phyloP scores from a whole-genome alignment of 2,113 vertebrate species.

The Psittacula cyanocephala region DNA sequence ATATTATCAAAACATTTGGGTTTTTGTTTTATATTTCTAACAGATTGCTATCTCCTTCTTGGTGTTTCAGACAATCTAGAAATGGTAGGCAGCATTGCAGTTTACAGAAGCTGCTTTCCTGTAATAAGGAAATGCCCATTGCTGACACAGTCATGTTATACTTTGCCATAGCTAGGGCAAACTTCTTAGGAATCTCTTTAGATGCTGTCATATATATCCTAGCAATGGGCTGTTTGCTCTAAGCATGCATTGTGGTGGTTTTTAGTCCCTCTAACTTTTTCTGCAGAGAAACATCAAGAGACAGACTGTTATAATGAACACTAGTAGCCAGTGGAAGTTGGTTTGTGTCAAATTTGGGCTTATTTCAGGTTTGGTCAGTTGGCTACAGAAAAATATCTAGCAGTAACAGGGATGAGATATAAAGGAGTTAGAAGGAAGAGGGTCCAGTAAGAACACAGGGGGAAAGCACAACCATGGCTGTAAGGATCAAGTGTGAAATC shows the following conservation, averaged over 20 bases:
- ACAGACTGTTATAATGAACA: background rate
- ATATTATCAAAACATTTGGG: background rate
- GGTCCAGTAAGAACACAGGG: background rate
- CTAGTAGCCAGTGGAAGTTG: background rate
- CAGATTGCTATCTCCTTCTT: background rate
- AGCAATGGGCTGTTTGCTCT: background rate
- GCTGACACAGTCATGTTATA: background rate
- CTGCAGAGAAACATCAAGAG: background rate
- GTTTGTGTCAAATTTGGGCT: background rate
- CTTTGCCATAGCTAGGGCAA: background rate
- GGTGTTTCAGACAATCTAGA: background rate
- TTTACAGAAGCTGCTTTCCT: background rate
- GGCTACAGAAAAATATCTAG: background rate
- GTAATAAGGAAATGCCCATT: background rate
- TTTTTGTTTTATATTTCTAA: background rate
- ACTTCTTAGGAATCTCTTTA: background rate
- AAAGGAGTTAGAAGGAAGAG: background rate
- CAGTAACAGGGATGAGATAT: background rate
- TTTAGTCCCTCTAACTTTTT: background rate
- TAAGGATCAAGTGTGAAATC: background rate
- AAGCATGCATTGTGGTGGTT: background rate
- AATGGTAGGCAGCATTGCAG: background rate
- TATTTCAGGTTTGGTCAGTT: background rate
- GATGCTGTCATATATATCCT: background rate
- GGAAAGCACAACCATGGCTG: background rate